phyloP scores from a whole-genome alignment of 2,113 vertebrate species.

The Tetrao urogallus region DNA sequence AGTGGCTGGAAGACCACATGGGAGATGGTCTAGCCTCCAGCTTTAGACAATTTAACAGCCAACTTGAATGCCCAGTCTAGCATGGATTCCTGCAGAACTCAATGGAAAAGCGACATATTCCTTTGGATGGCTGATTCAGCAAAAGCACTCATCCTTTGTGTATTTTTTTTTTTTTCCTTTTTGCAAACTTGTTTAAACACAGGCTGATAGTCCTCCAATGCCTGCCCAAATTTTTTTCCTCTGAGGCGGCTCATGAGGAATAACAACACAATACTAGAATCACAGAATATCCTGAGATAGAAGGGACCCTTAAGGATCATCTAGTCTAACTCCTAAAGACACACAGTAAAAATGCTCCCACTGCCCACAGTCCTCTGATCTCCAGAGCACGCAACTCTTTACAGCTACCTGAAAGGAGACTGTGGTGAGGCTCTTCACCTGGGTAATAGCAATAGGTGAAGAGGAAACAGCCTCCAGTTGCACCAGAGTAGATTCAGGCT shows the following conservation, averaged over 20 bases:
- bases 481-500: too few species aligned
- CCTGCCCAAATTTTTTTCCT: background rate
- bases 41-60: background rate
- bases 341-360: background rate
- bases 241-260: background rate
- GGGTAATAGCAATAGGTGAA: too few species aligned
- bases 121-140: background rate
- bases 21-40: background rate
- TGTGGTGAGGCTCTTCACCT: too few species aligned
- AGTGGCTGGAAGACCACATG: too few species aligned
- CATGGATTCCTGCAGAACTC: background rate
- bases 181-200: background rate
- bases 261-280: background rate
- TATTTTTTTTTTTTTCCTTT: too few species aligned
- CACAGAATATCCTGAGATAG: too few species aligned
- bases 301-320: too few species aligned
- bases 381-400: background rate
- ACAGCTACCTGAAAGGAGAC: too few species aligned
- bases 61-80: background rate
- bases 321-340: too few species aligned
- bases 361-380: background rate
- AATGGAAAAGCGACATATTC: background rate
- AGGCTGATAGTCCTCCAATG: background rate
- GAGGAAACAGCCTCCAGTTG: too few species aligned
- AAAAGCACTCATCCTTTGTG: background rate